phyloP scores from a whole-genome alignment of 2,888 invertebrate genomes.

The Tachina lurida region DNA sequence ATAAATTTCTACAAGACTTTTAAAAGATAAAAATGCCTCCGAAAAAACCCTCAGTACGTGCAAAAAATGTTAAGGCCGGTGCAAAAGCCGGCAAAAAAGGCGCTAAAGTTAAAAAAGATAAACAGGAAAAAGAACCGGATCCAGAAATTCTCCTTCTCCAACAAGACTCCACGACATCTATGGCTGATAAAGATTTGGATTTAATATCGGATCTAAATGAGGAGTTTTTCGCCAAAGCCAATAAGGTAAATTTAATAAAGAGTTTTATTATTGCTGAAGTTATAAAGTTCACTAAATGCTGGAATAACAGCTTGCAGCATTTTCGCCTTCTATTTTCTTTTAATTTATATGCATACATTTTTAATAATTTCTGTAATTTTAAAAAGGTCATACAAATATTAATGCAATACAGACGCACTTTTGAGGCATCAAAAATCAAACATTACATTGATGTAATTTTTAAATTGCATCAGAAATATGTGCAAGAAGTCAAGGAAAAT shows the following conservation, averaged over 20 bases:
- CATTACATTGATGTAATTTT: conserved; percentile 76
- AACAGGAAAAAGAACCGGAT: conserved; percentile 61
- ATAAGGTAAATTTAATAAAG: conserved; percentile 58
- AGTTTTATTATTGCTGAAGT: background rate
- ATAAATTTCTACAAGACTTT: conserved; percentile 20
- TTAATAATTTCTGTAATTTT: background rate
- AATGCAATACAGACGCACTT: conserved; percentile 73
- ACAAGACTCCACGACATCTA: conserved; percentile 67
- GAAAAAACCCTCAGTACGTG: conserved; percentile 26
- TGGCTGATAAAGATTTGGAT: conserved; percentile 76
- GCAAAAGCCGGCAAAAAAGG: conserved; percentile 4
- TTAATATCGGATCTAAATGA: conserved; percentile 76
- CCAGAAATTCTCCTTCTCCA: conserved; percentile 64
- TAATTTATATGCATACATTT: background rate
- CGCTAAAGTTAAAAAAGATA: conserved; percentile 66
- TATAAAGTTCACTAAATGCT: background rate
- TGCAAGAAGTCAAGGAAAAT: conserved; percentile 72
- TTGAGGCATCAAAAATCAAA: conserved; percentile 77
- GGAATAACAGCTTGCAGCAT: no score
- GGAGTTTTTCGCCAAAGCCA: conserved; percentile 76
- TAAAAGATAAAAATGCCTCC: conserved; percentile 57
- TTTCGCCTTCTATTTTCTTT: background rate
- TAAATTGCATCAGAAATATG: conserved; percentile 76
- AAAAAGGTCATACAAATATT: conserved; percentile 76
- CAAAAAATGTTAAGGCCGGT: conserved; percentile 35